A percentile compares a stretch with the other conserved stretches of the same genome.
These are phyloP conservation scores for Drosophila anomelani DNA, from an alignment of 2,888 invertebrate species.

Conservation along the genomic window DNA sequence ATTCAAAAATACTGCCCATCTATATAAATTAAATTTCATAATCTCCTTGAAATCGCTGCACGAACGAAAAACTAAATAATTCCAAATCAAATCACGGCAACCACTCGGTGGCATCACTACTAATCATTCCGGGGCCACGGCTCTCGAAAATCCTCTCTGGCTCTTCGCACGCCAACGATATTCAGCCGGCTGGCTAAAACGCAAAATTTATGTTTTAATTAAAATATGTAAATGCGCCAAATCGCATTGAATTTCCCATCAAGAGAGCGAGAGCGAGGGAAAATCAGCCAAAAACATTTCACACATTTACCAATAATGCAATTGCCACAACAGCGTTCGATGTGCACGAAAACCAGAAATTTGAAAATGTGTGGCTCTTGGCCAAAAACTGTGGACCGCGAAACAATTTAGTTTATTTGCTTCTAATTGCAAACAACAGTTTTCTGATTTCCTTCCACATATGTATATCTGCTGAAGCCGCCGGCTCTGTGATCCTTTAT, in stretches of 20 bases:
- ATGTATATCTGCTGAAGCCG: background rate
- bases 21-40: no score
- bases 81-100: slow-evolving; percentile 21
- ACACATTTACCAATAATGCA: slow-evolving; percentile 67
- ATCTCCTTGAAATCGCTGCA: background rate
- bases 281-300: slow-evolving; percentile 64
- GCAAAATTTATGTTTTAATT: slow-evolving; percentile 75
- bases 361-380: slow-evolving; percentile 48
- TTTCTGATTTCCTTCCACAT: slow-evolving; percentile 17
- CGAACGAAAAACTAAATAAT: background rate
- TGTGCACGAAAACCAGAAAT: slow-evolving; percentile 33
- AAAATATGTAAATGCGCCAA: slow-evolving; percentile 74
- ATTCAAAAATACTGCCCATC: background rate
- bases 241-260: slow-evolving; percentile 58
- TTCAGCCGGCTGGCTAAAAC: slow-evolving; percentile 37
- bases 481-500: background rate
- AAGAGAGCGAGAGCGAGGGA: slow-evolving; percentile 17
- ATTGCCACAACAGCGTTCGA: slow-evolving; percentile 36
- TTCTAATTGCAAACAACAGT: slow-evolving; percentile 54
- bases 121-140: slow-evolving; percentile 18
- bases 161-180: slow-evolving; percentile 28
- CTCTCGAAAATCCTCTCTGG: slow-evolving; percentile 18
- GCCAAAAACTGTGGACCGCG: slow-evolving; percentile 43
- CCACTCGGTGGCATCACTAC: slow-evolving; percentile 24
- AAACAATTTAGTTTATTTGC: slow-evolving; percentile 75